Evolutionary conservation across 2,888 invertebrate species (phyloP).

Genomic region (Lasius platythorax): DNA sequence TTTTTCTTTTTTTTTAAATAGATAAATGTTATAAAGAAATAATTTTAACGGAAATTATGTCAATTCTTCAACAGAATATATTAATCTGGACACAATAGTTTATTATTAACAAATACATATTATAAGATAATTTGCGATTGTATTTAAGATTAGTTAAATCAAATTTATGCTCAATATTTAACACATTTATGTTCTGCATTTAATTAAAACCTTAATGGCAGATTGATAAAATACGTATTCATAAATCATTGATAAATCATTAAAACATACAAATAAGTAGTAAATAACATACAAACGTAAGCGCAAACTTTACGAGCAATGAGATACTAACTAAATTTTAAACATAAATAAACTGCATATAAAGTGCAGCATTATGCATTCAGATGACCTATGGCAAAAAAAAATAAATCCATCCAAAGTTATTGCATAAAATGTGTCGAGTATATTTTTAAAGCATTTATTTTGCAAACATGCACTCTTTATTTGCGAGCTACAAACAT

Average conservation of each 20-base stretch:
- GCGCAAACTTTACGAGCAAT: not conserved
- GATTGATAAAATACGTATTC: not conserved
- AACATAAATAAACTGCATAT: not conserved
- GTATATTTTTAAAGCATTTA: not conserved
- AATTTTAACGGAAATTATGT: not conserved
- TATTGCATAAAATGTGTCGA: not conserved
- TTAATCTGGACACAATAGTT: not conserved
- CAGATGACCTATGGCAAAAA: not conserved
- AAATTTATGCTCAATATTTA: not conserved
- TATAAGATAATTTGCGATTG: not conserved
- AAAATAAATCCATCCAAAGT: not conserved
- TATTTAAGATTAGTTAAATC: not conserved
- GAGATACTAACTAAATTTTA: not conserved
- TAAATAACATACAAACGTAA: not conserved
- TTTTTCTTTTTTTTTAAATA: not conserved
- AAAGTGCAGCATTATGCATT: slow-evolving; percentile 19
- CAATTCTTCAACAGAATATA: not conserved
- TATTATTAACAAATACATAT: not conserved
- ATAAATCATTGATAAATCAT: not conserved
- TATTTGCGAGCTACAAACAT: not conserved
- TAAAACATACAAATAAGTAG: not conserved
- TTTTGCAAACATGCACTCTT: not conserved
- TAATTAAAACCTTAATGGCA: not conserved
- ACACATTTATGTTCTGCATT: not conserved
- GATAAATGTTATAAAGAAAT: not conserved